Evolutionary conservation across 2,113 vertebrate genomes (phyloP).

Genomic region (Microcebus lehilahytsara): DNA sequence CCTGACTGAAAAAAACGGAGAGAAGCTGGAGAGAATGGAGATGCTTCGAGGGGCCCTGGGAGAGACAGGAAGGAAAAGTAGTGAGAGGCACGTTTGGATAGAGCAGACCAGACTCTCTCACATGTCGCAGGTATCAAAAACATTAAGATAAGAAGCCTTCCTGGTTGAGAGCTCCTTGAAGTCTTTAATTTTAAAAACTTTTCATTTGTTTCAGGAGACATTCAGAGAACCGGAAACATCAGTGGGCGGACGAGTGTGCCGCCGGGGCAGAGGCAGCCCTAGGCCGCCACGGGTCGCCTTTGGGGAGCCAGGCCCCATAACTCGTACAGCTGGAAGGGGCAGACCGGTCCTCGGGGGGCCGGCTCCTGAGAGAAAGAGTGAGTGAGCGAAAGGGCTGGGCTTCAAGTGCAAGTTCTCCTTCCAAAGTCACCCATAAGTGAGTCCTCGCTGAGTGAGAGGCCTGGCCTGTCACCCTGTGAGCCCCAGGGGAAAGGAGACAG

Average conservation of each 20-base stretch:
- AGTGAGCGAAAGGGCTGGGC: background rate
- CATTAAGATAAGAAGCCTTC: background rate
- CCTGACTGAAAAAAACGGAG: background rate
- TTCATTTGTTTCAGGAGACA: background rate
- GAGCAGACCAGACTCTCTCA: background rate
- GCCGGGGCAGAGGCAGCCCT: rapidly evolving
- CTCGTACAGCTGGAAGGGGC: rapidly evolving
- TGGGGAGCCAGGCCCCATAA: background rate
- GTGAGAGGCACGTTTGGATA: background rate
- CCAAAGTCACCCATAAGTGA: background rate
- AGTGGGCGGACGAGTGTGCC: rapidly evolving
- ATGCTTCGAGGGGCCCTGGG: background rate
- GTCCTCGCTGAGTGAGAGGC: background rate
- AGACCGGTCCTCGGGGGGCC: background rate
- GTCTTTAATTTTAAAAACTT: background rate
- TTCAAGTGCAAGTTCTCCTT: background rate
- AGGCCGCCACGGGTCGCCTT: rapidly evolving
- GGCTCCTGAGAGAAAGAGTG: background rate
- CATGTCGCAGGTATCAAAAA: background rate
- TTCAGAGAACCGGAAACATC: background rate
- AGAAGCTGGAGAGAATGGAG: background rate
- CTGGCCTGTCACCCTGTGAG: rapidly evolving
- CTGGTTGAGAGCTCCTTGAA: background rate
- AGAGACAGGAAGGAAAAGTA: rapidly evolving
- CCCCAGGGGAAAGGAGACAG: background rate